Evolutionary conservation across 2,888 invertebrate genomes (phyloP).

Genomic region (Hipparchia sbordonii): DNA sequence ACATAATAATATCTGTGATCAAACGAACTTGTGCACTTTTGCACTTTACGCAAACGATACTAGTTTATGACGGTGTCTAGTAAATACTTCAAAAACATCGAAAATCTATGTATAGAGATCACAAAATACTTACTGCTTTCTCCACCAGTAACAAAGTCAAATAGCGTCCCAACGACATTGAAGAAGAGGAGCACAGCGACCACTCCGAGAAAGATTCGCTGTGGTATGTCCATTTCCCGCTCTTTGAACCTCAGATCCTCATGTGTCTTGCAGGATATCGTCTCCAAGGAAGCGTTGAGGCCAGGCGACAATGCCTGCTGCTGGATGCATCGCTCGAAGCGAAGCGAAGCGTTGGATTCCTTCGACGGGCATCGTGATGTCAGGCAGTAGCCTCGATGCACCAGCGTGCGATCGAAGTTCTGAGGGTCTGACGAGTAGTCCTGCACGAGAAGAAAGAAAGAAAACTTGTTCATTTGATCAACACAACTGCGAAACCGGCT

Average conservation of each 20-base stretch:
- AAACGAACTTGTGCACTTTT: too few species aligned
- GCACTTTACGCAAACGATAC: too few species aligned
- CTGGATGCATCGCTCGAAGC: conserved; percentile 59
- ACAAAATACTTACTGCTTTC: conserved; percentile 36
- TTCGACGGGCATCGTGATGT: conserved; percentile 54
- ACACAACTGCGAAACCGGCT: too few species aligned
- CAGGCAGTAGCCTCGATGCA: conserved; percentile 70
- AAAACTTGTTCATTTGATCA: too few species aligned
- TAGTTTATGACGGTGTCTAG: too few species aligned
- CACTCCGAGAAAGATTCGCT: conserved; percentile 47
- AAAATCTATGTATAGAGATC: background rate
- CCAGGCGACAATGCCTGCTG: conserved; percentile 48
- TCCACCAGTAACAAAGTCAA: conserved; percentile 49
- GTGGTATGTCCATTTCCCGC: conserved; percentile 40
- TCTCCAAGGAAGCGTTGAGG: conserved; percentile 46
- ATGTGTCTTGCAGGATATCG: conserved; percentile 55
- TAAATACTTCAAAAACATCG: too few species aligned
- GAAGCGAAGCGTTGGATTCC: conserved; percentile 42
- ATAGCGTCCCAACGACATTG: conserved; percentile 55
- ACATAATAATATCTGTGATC: too few species aligned
- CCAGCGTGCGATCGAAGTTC: conserved; percentile 60
- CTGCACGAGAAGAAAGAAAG: conserved; percentile 42
- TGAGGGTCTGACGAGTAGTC: conserved; percentile 54
- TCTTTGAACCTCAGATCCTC: conserved; percentile 45
- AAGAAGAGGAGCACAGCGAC: conserved; percentile 45